phyloP scores from a whole-genome alignment of 2,888 invertebrate genomes.

The Andrena chrysosceles region DNA sequence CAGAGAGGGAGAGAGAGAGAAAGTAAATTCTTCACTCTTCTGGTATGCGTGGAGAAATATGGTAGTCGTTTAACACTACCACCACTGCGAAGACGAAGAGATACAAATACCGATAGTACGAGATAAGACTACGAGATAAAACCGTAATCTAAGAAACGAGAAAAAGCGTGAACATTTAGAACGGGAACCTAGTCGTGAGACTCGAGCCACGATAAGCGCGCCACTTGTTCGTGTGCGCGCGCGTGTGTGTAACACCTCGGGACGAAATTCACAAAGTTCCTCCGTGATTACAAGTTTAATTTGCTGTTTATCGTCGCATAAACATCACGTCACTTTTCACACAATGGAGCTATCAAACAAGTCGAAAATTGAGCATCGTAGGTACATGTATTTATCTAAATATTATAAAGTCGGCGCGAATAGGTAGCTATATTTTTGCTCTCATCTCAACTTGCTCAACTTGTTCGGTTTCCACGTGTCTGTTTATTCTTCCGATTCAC shows the following conservation, averaged over 20 bases:
- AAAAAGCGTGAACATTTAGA: conserved; percentile 23
- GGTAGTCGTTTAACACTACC: background rate
- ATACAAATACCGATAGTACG: conserved; percentile 33
- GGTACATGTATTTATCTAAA: too few relatives aligned
- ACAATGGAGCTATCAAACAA: too few relatives aligned
- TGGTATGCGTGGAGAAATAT: background rate
- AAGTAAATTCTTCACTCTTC: background rate
- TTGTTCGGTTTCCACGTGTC: background rate
- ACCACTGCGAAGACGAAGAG: conserved; percentile 11
- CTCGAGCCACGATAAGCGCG: background rate
- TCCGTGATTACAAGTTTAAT: background rate
- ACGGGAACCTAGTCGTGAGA: background rate
- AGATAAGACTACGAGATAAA: conserved; percentile 42
- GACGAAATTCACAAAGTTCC: background rate
- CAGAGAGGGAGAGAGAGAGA: background rate
- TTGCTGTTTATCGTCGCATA: background rate
- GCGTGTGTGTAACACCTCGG: background rate
- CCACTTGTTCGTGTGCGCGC: background rate
- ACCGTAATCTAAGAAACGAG: conserved; percentile 30
- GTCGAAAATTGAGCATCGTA: too few relatives aligned
- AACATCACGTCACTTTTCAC: background rate
- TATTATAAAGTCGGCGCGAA: background rate
- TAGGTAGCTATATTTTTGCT: background rate
- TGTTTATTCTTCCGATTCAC: background rate
- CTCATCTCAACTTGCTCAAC: too few relatives aligned